Evolutionary conservation across 2,797 vertebrate species (phyloP), one percentile per base, ranked within the genome.

Genomic region (Poecile montanus): DNA sequence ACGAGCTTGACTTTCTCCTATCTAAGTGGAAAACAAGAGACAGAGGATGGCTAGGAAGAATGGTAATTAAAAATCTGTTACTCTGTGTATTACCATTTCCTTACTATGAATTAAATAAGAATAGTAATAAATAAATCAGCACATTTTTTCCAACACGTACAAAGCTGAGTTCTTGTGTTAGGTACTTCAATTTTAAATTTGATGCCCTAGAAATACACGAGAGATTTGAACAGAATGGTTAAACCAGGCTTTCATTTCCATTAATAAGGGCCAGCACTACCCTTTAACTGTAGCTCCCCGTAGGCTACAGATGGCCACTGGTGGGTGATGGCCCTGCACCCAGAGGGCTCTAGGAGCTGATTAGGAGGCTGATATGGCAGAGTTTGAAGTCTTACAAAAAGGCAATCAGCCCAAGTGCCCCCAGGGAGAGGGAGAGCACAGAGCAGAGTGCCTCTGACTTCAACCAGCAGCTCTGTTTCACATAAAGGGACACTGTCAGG

Each of bases 381-480:
- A 72, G 56, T 54, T 13, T 38, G 65, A 74, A 93, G 58, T 53
- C 77, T 38, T 32, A 65, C 63, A 92, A 51, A 85, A 70, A 70
- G 48, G 65, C 62, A 72, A 65, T 85, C 85, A 75, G 48, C 40
- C 45, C 70, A 67, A 84, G 65, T 21, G 54, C 48, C 70, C 85
- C 73, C 44, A 51, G 58, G 87, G 95, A 94, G 73, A 74, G 29
- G 42, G 73, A 88, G 23, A 79, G 63, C 61, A 80, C 1, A 4
- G 76, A 93, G 76, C 70, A 67, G 60, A 88, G 67, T 44, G 89
- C 78, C 82, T 80, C 73, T 80, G 76, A 89, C 89, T 95, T 88
- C 83, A 74, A 95, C 91, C 93, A 93, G 93, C 89, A 88, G 87
- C 92, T 95, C 93, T 72, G 62, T 78, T 92, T 88, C 88, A 90